Percentiles rank a stretch among this genome's conserved stretches.
These are phyloP conservation scores for Lampropteryx suffumata DNA, from an alignment of 2,888 invertebrate genomes.

Conservation along the genomic window DNA sequence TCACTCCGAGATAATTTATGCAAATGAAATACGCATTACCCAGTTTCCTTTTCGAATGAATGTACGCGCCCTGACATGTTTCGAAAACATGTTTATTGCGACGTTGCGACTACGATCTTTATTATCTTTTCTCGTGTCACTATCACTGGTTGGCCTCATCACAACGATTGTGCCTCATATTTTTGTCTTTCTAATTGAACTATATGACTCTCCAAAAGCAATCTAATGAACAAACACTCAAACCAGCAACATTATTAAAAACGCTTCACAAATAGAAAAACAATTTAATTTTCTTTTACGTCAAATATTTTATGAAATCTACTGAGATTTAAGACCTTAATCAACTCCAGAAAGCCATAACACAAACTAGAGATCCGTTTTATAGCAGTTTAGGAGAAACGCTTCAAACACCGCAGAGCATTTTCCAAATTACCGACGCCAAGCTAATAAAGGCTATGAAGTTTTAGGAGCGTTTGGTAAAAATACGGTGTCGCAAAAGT, in stretches of 20 bases:
- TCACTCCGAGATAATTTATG: conserved; percentile 73
- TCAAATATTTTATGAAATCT: conserved; percentile 36
- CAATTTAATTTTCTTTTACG: conserved; percentile 8
- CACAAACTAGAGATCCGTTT: conserved; percentile 53
- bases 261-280: conserved; percentile 35
- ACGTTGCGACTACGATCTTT: conserved; percentile 73
- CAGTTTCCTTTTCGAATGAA: conserved; percentile 64
- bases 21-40: conserved; percentile 78
- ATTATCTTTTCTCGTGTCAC: conserved; percentile 65
- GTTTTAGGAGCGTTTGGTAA: conserved; percentile 76
- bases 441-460: conserved; percentile 73
- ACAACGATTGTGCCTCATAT: conserved; percentile 61
- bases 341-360: conserved; percentile 52
- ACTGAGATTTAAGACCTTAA: conserved; percentile 57
- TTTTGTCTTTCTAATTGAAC: conserved; percentile 49
- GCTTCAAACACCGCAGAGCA: conserved; percentile 53
- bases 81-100: conserved; percentile 69
- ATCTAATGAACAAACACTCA: conserved; percentile 47
- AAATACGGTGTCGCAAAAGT: conserved; percentile 82
- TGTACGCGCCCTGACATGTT: conserved; percentile 62
- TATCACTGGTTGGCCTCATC: conserved; percentile 17
- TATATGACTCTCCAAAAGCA: conserved; percentile 55
- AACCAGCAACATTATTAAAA: conserved; percentile 44
- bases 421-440: conserved; percentile 66
- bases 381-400: conserved; percentile 52